Conservation (phyloP, 35 echinoderm and acorn worm species). For the Anneissia japonica region DNA sequence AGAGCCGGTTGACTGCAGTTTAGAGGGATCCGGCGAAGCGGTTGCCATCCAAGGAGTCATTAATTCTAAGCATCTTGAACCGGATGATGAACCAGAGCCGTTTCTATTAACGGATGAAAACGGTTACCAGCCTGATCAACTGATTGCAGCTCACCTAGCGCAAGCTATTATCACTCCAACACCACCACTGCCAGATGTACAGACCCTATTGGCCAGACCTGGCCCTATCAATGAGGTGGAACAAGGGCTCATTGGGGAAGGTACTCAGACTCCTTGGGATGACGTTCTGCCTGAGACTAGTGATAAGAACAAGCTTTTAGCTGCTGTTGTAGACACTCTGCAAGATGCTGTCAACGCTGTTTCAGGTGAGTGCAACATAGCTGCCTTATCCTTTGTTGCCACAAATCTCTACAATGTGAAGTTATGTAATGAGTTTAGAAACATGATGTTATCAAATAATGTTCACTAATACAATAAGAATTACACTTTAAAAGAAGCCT, state of each 20-base stretch:
- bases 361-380: background rate
- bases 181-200: background rate
- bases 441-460: no score
- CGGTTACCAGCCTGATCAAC: slow-evolving; percentile 22
- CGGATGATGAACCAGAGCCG: background rate
- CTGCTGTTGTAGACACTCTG: background rate
- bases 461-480: no score
- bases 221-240: background rate
- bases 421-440: no score
- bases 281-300: background rate
- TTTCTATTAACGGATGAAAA: slow-evolving; percentile 5
- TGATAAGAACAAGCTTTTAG: background rate
- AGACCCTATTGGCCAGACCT: background rate
- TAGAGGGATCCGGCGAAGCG: background rate
- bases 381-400: no score
- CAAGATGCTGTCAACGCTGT: background rate
- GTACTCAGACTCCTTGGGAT: background rate
- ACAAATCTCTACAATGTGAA: no score
- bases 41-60: slow-evolving; percentile 9
- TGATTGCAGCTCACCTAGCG: background rate
- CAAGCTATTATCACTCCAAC: background rate
- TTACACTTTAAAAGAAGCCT: no score
- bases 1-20: background rate
- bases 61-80: slow-evolving; percentile 14
- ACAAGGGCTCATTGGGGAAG: background rate